A percentile compares a stretch with the other conserved stretches of the same genome.
These are phyloP conservation scores for Drosophila ogumai DNA, from an alignment of 1,140 invertebrate species.

Conservation along the genomic window DNA sequence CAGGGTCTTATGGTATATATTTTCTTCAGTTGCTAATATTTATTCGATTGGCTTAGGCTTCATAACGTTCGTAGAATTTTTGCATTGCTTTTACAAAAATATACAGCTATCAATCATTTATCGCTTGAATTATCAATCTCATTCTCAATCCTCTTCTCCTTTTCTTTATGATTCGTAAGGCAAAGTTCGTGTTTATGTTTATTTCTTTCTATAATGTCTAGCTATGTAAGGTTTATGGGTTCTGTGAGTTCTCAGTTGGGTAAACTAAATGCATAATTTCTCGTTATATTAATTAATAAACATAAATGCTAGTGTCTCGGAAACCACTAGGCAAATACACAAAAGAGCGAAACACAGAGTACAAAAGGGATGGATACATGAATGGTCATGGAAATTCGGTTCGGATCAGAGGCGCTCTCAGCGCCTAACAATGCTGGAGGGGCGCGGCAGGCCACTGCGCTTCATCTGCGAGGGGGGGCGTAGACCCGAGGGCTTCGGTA, in stretches of 20 bases:
- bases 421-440: slow-evolving; percentile 70
- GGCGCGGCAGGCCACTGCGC: slow-evolving; percentile 79
- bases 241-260: slow-evolving; percentile 24
- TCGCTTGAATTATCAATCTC: slow-evolving; percentile 21
- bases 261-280: slow-evolving; percentile 48
- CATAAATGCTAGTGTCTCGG: slow-evolving; percentile 39
- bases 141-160: slow-evolving; percentile 23
- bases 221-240: slow-evolving; percentile 18
- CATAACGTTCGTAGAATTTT: slow-evolving; percentile 58
- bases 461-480: slow-evolving; percentile 74
- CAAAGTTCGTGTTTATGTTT: slow-evolving; percentile 49
- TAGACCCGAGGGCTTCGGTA: slow-evolving; percentile 80
- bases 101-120: slow-evolving; percentile 46
- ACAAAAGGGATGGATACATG: slow-evolving; percentile 7
- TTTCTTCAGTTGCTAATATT: slow-evolving; percentile 32
- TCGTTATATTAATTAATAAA: slow-evolving; percentile 41
- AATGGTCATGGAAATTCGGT: slow-evolving; percentile 20
- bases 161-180: slow-evolving; percentile 48
- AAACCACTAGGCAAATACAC: slow-evolving; percentile 29
- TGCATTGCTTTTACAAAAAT: slow-evolving; percentile 54
- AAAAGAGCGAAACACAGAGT: slow-evolving; percentile 24
- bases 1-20: slow-evolving; percentile 46
- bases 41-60: slow-evolving; percentile 53
- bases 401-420: slow-evolving; percentile 22
- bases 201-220: slow-evolving; percentile 27